Evolutionary conservation across 2,797 vertebrate species (phyloP).

Genomic region (Tapera naevia): DNA sequence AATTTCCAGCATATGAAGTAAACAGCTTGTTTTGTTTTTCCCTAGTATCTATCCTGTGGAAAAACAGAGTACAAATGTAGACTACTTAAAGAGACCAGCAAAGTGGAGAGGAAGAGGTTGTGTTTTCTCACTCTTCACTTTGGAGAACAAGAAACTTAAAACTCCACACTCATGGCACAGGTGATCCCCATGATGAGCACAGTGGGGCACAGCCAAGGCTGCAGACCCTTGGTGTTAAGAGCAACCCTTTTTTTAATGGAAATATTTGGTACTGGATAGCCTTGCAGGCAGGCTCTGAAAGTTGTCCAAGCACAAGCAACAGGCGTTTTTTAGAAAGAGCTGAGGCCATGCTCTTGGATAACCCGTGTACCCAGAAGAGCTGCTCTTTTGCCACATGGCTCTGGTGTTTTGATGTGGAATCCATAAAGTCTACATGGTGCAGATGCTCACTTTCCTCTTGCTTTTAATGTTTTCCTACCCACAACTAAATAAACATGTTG

Average conservation of each 20-base stretch:
- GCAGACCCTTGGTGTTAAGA: background rate
- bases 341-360: background rate
- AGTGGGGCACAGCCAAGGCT: background rate
- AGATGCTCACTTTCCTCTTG: background rate
- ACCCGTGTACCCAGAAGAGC: rapidly evolving
- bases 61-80: background rate
- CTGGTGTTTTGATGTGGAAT: background rate
- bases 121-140: background rate
- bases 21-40: background rate
- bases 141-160: background rate
- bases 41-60: background rate
- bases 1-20: background rate
- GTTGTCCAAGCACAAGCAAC: rapidly evolving
- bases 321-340: background rate
- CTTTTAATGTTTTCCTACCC: background rate
- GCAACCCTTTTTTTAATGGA: background rate
- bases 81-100: background rate
- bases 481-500: background rate
- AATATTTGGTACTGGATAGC: too few relatives aligned
- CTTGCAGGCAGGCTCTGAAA: background rate
- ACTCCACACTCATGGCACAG: rapidly evolving
- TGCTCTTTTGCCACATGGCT: background rate
- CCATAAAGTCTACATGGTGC: rapidly evolving
- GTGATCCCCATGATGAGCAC: rapidly evolving
- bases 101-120: rapidly evolving